Evolutionary conservation across 2,113 vertebrate genomes (phyloP), one percentile per base, ranked within the genome.

Genomic region (Blennius ocellaris): DNA sequence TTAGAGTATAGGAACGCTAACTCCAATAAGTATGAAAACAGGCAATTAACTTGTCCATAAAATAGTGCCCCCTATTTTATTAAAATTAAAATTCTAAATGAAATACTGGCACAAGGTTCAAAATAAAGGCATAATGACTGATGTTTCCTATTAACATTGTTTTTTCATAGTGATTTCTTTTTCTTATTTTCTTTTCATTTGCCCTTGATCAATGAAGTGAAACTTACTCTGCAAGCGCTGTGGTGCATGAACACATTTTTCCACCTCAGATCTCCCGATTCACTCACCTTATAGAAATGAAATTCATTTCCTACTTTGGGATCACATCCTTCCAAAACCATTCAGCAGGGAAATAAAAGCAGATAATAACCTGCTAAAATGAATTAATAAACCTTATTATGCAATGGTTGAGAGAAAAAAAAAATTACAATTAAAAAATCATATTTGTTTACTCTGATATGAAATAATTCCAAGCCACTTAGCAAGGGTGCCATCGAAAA

Each of bases 331-430:
- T 53, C 15, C 52, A 82, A 83, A 73, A 39, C 7, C 54, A 50
- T 70, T 80, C 79, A 55, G 67, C 38, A 43, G 72, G 64, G 76
- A 73, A 76, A 80, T 84, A 87, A 75, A 84, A 82, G 63, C 51
- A 80, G 68, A 89, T 85, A 83, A 86, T 84, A 88, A 81, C 49
- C 60, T 77, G 58, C 79, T 73, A 16, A 66, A 78, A 82, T 76
- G 56, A 66, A 85, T 86, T 81, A 86, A 82, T 52, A 82, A 80
- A 80, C 49, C 58, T 78, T 72, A 63, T 70, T 64, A 75, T 77
- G 82, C 49, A 77, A 58, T 6, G 53, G 30, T 69, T 69, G 45
- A 72, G 56, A 71, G 66, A 73, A 83, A 67, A 45, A 60, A 60
- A 58, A 66, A 30, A 30, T 30, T 30, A 30, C 21, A 30, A 30